phyloP scores from a whole-genome alignment of 2,113 vertebrate species.

The Puntigrus tetrazona region DNA sequence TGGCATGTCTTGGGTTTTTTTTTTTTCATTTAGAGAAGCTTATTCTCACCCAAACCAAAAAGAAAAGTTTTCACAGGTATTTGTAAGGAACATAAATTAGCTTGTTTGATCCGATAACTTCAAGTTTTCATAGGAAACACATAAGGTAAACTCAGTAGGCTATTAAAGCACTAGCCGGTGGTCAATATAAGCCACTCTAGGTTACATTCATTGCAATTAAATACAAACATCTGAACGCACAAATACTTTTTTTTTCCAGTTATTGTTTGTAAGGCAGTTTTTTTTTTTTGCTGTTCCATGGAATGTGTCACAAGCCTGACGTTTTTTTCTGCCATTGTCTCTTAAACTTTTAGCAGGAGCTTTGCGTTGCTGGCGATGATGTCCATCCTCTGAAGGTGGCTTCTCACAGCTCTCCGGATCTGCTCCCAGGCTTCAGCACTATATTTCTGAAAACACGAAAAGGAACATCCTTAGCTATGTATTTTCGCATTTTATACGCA shows the following conservation, averaged over 20 bases:
- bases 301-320: background rate
- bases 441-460: slow-evolving; percentile 44
- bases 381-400: slow-evolving; percentile 45
- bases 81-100: background rate
- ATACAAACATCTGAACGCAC: background rate
- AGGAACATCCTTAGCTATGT: background rate
- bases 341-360: background rate
- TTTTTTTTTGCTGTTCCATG: background rate
- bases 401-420: slow-evolving; percentile 27
- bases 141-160: background rate
- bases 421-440: slow-evolving; percentile 24
- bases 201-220: background rate
- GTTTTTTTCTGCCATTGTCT: background rate
- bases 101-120: background rate
- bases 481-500: background rate
- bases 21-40: background rate
- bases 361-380: slow-evolving; percentile 16
- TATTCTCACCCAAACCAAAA: background rate
- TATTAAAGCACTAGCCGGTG: background rate
- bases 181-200: background rate
- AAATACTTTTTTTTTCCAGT: background rate
- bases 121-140: slow-evolving; percentile 24
- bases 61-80: background rate
- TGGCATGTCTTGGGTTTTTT: too few species aligned
- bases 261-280: background rate